These are phyloP conservation scores for Trimorus sp. DNA, from an alignment of 2,888 invertebrate genomes.

Conservation along the genomic window DNA sequence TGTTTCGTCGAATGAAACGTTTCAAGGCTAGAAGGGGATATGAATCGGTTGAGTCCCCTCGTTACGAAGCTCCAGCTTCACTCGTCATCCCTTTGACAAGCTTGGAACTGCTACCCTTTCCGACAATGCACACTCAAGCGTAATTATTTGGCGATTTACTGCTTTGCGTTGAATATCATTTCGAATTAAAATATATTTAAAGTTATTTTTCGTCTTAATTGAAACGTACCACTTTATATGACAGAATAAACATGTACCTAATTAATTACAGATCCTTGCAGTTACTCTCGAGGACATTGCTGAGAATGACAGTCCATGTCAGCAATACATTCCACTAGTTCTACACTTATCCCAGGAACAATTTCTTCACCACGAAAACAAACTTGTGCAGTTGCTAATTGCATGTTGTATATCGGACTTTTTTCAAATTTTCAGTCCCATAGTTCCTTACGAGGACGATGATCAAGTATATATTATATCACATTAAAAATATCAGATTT, in stretches of 20 bases:
- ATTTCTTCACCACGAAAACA: constrained; percentile 93
- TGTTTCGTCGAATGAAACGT: constrained; percentile 69
- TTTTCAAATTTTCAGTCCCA: constrained; percentile 97
- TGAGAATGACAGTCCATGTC: constrained; percentile 96
- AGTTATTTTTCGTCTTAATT: too few relatives aligned
- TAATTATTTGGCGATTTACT: constrained; percentile 80
- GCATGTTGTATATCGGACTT: constrained; percentile 99
- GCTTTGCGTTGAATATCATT: constrained; percentile 73
- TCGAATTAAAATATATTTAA: constrained; percentile 78
- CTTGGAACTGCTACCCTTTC: constrained; percentile 68
- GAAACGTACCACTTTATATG: too few relatives aligned
- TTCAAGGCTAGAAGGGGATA: constrained; percentile 68
- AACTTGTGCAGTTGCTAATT: constrained; percentile 96
- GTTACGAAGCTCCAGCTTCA: constrained; percentile 72
- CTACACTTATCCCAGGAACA: constrained; percentile 96
- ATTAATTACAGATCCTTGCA: constrained; percentile 84
- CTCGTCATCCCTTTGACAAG: constrained; percentile 69
- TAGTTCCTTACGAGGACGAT: constrained; percentile 98
- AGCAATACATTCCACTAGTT: constrained; percentile 95
- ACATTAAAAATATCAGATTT: too few relatives aligned
- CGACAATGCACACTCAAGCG: constrained; percentile 66
- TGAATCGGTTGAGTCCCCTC: constrained; percentile 70
- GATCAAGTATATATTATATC: constrained; percentile 87
- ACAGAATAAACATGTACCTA: too few relatives aligned
- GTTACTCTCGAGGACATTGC: constrained; percentile 98